Percentiles rank a stretch among this genome's conserved stretches.
These are phyloP conservation scores for Bucco capensis DNA, from an alignment of 2,113 vertebrate species.

Conservation along the genomic window DNA sequence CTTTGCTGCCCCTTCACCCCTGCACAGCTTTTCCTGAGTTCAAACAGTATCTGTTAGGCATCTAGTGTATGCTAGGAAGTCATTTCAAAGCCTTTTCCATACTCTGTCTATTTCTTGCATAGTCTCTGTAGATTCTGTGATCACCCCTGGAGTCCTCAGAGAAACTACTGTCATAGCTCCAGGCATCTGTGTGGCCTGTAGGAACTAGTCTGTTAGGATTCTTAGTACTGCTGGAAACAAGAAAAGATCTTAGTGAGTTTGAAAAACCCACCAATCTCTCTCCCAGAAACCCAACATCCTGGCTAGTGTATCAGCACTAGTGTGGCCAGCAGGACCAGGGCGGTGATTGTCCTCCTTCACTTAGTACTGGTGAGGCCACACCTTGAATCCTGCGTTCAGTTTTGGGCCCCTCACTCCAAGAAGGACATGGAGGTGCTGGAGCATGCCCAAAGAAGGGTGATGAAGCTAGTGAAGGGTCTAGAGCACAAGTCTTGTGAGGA, in stretches of 20 bases:
- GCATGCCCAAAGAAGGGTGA: too few species aligned
- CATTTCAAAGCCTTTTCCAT: not conserved
- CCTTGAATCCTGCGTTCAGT: too few species aligned
- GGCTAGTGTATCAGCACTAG: too few species aligned
- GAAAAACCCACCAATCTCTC: not conserved
- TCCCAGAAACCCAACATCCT: too few species aligned
- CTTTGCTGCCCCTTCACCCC: not conserved
- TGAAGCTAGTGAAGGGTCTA: too few species aligned
- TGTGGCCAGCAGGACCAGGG: too few species aligned
- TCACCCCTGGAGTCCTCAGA: not conserved
- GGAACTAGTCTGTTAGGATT: not conserved
- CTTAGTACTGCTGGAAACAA: not conserved
- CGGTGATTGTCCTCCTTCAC: too few species aligned
- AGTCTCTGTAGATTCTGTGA: not conserved
- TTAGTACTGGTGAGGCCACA: too few species aligned
- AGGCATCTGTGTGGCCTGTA: not conserved
- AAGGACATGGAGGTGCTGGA: too few species aligned
- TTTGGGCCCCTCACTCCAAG: too few species aligned
- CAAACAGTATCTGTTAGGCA: not conserved
- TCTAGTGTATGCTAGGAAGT: not conserved
- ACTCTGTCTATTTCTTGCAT: not conserved
- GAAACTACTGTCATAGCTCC: not conserved
- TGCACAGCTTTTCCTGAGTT: not conserved
- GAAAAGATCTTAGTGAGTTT: not conserved
- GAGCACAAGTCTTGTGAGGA: too few species aligned